These are phyloP conservation scores for Metridium senile DNA, from an alignment of 92 coral and sea anemone species.

Conservation along the genomic window DNA sequence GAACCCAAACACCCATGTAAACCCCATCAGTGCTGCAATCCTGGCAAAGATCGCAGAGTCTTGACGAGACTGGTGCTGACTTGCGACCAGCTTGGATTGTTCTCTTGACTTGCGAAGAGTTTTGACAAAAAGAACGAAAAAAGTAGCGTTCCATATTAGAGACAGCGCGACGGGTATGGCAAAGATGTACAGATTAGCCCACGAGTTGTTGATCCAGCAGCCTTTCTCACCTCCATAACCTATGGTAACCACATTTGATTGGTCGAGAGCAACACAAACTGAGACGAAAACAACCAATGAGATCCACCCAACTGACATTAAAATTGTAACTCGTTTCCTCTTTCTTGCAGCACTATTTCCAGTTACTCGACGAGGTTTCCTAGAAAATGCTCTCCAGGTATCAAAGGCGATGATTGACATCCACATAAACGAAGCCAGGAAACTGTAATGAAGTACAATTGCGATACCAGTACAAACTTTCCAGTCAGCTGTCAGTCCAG, in stretches of 20 bases:
- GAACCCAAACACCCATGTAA: conserved; percentile 55
- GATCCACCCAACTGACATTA: conserved; percentile 54
- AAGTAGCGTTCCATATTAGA: conserved; percentile 20
- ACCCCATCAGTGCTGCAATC: conserved; percentile 55
- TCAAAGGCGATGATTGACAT: conserved; percentile 58
- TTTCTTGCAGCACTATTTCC: no score
- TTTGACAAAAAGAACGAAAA: conserved; percentile 39
- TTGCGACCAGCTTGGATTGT: conserved; percentile 29
- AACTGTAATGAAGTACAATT: conserved; percentile 34
- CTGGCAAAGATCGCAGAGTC: conserved; percentile 38
- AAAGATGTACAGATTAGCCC: conserved; percentile 39
- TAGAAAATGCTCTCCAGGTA: conserved; percentile 54
- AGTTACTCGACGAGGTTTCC: background rate
- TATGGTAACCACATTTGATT: conserved; percentile 37
- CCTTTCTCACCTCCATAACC: conserved; percentile 45
- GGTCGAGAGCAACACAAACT: conserved; percentile 49
- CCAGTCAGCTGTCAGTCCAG: conserved; percentile 17
- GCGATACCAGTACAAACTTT: conserved; percentile 39
- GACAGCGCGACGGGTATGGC: conserved; percentile 41
- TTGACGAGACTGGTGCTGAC: conserved; percentile 13
- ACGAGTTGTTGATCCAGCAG: conserved; percentile 57
- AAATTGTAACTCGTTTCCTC: conserved; percentile 18
- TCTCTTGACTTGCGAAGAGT: conserved; percentile 21
- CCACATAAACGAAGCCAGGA: conserved; percentile 53
- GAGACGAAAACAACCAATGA: conserved; percentile 32